These are phyloP conservation scores for Phoenoteleia sp. DNA, from an alignment of 2,888 invertebrate genomes.

Conservation along the genomic window DNA sequence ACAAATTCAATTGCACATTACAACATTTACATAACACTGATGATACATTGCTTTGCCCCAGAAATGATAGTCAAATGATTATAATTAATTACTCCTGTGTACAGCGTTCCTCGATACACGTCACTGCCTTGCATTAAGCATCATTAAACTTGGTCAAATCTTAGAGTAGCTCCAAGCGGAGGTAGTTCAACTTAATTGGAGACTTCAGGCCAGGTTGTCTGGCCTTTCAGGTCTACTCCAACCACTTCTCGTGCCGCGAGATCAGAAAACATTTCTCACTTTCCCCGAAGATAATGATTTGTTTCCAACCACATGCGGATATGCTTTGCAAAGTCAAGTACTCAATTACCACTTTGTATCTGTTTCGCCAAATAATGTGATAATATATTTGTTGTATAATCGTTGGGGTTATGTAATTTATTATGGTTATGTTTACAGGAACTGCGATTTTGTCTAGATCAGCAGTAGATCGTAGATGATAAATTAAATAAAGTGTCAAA, in stretches of 20 bases:
- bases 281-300: slow-evolving; percentile 20
- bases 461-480: too few species aligned
- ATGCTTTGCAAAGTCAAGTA: not conserved
- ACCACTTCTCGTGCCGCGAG: not conserved
- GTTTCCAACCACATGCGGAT: not conserved
- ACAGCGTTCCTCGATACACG: not conserved
- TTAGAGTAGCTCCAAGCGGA: slow-evolving; percentile 21
- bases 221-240: slow-evolving; percentile 31
- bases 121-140: slow-evolving; percentile 37
- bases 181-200: slow-evolving; percentile 49
- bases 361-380: not conserved
- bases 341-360: slow-evolving; percentile 1
- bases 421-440: too few species aligned
- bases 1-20: not conserved
- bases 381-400: not conserved
- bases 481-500: too few species aligned
- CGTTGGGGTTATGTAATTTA: not conserved
- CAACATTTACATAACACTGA: not conserved
- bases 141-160: slow-evolving; percentile 55
- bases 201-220: slow-evolving; percentile 37
- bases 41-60: not conserved
- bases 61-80: slow-evolving; percentile 26
- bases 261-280: slow-evolving; percentile 13
- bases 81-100: slow-evolving; percentile 42
- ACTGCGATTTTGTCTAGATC: too few species aligned